Base-by-base conservation (phyloP, 2,888 invertebrate species). In the Coremacera marginata region DNA sequence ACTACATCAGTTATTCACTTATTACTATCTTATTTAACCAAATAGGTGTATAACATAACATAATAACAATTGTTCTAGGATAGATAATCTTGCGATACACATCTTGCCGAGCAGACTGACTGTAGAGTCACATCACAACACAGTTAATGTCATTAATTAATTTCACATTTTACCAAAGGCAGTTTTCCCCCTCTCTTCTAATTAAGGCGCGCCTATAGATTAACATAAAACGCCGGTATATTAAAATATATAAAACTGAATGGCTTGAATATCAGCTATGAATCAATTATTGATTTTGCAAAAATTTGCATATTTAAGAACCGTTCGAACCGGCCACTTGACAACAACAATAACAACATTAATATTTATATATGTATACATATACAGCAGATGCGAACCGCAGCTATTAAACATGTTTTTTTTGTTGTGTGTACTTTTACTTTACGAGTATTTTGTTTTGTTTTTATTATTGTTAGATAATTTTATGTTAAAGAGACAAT, bases 281-380 rank as follows among this genome's bases (percentile, higher is more conserved):
- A 76, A 72, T 72, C 67, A 67, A 72, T 76, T 55, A 67, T 19
- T 67, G 27, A 8, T 44, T 67, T 67, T 60, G 60, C 5, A 27
- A 60, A 60, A 16, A 11, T 11, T 60, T 9, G 19, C 27, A 60
- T 60, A 27, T 60, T 60, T 27, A 11, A 60, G 27, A 44, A 44
- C 25, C n/a, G 60, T 60, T 60, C 11, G 60, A 22, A 31, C 8
- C 19, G 27, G 60, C 11, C 11, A 60, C 60, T 60, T 27, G 25
- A 8, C 14, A 5, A 27, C 4, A 60, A 19, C 60, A 25, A 60
- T 16, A 60, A 27, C 25, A 60, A 27, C 25, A 25, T 1, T 19
- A 57, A 31, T 31, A 31, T 31, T 31, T 31, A 31, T 31, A 4
- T 3, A 31, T 31, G 31, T 31, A n/a, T n/a, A 44, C 3, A 31